Evolutionary conservation across 2,113 vertebrate species (phyloP).

Genomic region (Zapornia atra): DNA sequence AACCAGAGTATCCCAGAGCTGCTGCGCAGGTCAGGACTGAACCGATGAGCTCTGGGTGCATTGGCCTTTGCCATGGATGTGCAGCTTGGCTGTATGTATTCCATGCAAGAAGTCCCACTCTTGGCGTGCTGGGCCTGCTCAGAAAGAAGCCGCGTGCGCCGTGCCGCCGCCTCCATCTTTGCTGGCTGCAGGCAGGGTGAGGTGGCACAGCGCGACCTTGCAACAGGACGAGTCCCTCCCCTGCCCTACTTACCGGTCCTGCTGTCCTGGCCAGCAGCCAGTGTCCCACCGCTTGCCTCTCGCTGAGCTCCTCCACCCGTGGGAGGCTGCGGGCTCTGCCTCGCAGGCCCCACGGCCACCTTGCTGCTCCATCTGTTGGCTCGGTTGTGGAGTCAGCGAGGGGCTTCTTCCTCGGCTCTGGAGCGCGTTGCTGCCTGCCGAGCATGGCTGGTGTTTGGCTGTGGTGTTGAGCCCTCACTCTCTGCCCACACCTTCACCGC

Average conservation of each 20-base stretch:
- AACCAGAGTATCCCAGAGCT: neutral
- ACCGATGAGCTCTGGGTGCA: neutral
- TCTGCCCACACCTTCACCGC: neutral
- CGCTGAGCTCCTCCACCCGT: neutral
- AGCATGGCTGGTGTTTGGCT: slow-evolving; percentile 26
- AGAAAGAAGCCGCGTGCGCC: neutral
- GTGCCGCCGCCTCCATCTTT: rapidly evolving
- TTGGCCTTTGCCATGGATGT: neutral
- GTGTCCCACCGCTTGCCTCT: neutral
- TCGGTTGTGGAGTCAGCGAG: neutral
- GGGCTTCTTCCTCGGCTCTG: slow-evolving; percentile 19
- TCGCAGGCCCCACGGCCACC: neutral
- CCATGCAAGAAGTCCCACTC: neutral
- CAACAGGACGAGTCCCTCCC: neutral
- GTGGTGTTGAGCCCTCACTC: neutral
- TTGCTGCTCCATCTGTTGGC: slow-evolving; percentile 61
- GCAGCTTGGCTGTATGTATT: neutral
- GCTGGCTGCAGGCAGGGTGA: neutral
- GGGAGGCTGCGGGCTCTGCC: slow-evolving; percentile 28
- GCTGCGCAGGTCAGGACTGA: neutral
- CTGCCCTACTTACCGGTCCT: slow-evolving; percentile 28
- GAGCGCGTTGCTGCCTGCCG: neutral
- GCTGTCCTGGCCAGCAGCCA: neutral
- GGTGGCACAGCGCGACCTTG: neutral
- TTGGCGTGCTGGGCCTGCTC: neutral